Conservation (phyloP, 2,113 vertebrate genomes). For the Halichoerus grypus region DNA sequence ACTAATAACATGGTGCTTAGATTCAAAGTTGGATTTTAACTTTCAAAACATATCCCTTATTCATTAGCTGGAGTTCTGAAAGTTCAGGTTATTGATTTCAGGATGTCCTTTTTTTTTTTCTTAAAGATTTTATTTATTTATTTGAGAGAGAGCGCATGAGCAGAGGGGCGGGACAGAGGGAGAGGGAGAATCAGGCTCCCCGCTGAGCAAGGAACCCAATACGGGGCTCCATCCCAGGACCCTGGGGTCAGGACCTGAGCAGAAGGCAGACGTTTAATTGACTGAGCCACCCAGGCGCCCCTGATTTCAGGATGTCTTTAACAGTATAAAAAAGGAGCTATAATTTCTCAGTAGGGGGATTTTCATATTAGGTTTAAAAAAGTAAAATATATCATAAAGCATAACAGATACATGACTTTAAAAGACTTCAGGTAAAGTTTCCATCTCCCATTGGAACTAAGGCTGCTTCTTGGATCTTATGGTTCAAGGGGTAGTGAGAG, state of each 20-base stretch:
- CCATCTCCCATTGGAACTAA: background rate
- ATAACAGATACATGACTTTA: too few relatives aligned
- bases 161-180: background rate
- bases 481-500: fast-evolving
- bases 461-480: background rate
- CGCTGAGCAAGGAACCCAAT: too few relatives aligned
- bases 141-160: background rate
- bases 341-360: background rate
- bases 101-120: background rate
- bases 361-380: background rate
- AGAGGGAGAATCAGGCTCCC: too few relatives aligned
- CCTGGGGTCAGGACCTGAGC: too few relatives aligned
- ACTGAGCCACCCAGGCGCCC: too few relatives aligned
- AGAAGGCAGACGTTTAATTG: too few relatives aligned
- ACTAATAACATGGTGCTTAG: background rate
- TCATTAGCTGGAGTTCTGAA: background rate
- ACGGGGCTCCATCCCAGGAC: too few relatives aligned
- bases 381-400: background rate
- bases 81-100: background rate
- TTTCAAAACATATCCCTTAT: background rate
- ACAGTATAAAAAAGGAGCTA: background rate
- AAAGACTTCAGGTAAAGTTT: background rate
- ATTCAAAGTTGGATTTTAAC: background rate
- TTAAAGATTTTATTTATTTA: background rate
- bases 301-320: background rate